Evolutionary conservation across 2,888 invertebrate species (phyloP).

Genomic region (Eulithis testata): DNA sequence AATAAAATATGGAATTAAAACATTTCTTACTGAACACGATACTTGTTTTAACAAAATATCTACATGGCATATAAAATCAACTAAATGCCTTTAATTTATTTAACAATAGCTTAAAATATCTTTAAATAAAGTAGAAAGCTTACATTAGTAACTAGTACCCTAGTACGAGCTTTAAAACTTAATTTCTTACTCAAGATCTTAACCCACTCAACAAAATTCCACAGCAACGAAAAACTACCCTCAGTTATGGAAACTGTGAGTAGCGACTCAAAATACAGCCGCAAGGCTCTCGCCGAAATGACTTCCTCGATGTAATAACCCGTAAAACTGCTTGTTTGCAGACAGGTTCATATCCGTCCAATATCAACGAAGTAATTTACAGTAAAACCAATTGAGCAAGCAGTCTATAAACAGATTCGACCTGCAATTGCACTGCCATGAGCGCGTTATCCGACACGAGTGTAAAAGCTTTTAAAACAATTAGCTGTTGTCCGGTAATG

Average conservation of each 20-base stretch:
- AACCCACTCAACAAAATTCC: not conserved
- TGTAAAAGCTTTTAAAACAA: slow-evolving; percentile 77
- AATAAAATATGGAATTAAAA: too few relatives aligned
- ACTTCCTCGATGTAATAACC: slow-evolving; percentile 1
- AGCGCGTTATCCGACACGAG: slow-evolving; percentile 56
- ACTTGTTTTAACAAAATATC: too few relatives aligned
- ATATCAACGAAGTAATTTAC: slow-evolving; percentile 29
- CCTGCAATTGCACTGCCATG: slow-evolving; percentile 34
- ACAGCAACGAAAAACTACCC: not conserved
- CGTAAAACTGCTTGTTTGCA: slow-evolving; percentile 13
- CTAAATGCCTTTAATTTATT: too few relatives aligned
- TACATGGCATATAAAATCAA: too few relatives aligned
- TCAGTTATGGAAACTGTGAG: not conserved
- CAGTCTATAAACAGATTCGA: slow-evolving; percentile 28
- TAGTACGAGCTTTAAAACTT: too few relatives aligned
- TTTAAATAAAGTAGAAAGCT: too few relatives aligned
- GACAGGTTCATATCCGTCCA: slow-evolving; percentile 13
- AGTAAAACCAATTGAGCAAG: slow-evolving; percentile 29
- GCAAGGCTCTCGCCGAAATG: slow-evolving; percentile 4
- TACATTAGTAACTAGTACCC: too few relatives aligned
- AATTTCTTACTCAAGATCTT: not conserved
- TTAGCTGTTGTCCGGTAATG: slow-evolving; percentile 61
- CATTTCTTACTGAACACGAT: too few relatives aligned
- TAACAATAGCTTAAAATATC: too few relatives aligned
- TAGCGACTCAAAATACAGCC: slow-evolving; percentile 3